Percentiles rank a stretch among this genome's conserved stretches.
Evolutionary conservation across 2,797 vertebrate genomes (phyloP).

Genomic region (Huso huso): DNA sequence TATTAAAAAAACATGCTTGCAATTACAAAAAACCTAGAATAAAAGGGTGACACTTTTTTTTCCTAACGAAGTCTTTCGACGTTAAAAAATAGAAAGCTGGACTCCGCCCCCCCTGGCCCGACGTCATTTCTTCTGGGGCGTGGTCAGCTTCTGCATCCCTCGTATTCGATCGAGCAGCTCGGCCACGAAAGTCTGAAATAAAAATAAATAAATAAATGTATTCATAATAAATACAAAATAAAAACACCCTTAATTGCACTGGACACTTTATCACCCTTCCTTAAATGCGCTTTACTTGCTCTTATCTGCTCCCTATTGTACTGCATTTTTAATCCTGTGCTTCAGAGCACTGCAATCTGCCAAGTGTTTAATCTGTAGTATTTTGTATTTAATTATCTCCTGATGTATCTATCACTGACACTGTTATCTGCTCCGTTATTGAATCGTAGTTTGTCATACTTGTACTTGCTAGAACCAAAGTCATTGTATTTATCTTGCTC

Average conservation of each 20-base stretch:
- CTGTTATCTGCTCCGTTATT: too few relatives aligned
- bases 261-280: background rate
- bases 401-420: too few relatives aligned
- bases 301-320: background rate
- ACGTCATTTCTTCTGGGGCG: constrained; percentile 83
- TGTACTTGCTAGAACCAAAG: too few relatives aligned
- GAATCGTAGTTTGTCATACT: too few relatives aligned
- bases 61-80: too few relatives aligned
- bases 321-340: background rate
- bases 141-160: constrained; percentile 91
- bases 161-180: constrained; percentile 82
- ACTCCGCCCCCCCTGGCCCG: background rate
- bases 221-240: background rate
- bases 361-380: too few relatives aligned
- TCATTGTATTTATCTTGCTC: too few relatives aligned
- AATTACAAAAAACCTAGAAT: background rate
- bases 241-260: background rate
- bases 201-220: background rate
- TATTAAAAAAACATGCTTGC: constrained; percentile 12
- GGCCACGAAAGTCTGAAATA: constrained; percentile 67
- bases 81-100: too few relatives aligned
- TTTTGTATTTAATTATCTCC: too few relatives aligned
- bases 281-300: too few relatives aligned
- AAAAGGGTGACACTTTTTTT: too few relatives aligned
- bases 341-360: too few relatives aligned